phyloP scores from a whole-genome alignment of 2,113 vertebrate genomes.

The Otolemur garnettii region DNA sequence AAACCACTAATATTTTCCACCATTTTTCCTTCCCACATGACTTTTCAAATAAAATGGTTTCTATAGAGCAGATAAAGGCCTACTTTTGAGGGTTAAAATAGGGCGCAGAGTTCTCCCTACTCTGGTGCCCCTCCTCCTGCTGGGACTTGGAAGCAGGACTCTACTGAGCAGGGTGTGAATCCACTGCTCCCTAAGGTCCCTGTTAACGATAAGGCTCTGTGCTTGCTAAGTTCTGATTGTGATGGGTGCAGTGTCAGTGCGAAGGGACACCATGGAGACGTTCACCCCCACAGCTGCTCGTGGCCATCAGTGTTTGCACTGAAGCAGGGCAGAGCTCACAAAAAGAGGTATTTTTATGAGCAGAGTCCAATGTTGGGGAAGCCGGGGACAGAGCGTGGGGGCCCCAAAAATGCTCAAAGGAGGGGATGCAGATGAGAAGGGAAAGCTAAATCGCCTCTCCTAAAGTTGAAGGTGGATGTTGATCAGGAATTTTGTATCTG shows the following conservation, averaged over 20 bases:
- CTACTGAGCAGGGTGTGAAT: background rate
- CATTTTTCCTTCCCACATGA: background rate
- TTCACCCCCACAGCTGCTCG: background rate
- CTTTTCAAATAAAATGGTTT: slow-evolving; percentile 45
- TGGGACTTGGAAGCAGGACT: background rate
- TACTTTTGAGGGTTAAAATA: background rate
- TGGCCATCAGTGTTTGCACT: background rate
- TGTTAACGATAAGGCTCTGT: background rate
- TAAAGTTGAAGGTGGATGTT: background rate
- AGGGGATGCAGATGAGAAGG: background rate
- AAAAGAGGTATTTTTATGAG: background rate
- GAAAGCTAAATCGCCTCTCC: background rate
- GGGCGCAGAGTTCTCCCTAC: background rate
- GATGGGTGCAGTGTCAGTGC: background rate
- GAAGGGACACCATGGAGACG: background rate
- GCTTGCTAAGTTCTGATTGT: background rate
- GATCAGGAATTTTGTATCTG: background rate
- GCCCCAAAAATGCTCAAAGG: background rate
- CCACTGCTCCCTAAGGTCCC: background rate
- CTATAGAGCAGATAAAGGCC: background rate
- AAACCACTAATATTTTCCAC: background rate
- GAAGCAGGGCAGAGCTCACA: background rate
- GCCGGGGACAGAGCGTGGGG: background rate
- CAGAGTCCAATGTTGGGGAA: background rate
- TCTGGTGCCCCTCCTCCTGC: background rate